Evolutionary conservation across 1,140 invertebrate genomes (phyloP).

Genomic region (Hyposmocoma kahamanoa): DNA sequence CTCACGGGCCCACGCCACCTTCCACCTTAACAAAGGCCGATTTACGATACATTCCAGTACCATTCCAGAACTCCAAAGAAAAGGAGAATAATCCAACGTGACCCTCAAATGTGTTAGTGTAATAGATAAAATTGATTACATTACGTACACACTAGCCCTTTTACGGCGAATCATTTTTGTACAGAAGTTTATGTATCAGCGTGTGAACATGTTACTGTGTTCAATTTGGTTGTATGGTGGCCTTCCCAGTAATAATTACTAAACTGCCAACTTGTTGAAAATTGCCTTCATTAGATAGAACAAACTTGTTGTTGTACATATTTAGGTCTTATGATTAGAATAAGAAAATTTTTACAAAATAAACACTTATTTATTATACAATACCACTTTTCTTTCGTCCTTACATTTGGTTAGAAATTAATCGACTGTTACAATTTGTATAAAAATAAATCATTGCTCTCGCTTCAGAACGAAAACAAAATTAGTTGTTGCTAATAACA

Average conservation of each 20-base stretch:
- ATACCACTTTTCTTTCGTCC: conserved; percentile 6
- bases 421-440: background rate
- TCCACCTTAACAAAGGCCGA: conserved; percentile 11
- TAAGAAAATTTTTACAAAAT: conserved; percentile 45
- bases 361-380: conserved; percentile 60
- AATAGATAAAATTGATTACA: too few species aligned
- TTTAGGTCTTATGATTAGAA: conserved; percentile 26
- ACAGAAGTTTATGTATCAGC: background rate
- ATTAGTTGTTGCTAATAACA: background rate
- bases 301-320: conserved; percentile 15
- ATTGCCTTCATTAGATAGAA: conserved; percentile 1
- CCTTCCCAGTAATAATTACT: background rate
- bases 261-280: conserved; percentile 7
- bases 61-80: conserved; percentile 17
- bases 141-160: too few species aligned
- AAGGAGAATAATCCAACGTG: background rate
- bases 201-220: background rate
- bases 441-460: background rate
- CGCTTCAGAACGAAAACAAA: conserved; percentile 1
- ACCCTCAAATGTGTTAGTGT: too few species aligned
- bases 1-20: conserved; percentile 6
- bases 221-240: background rate
- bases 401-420: too few species aligned
- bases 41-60: conserved; percentile 34
- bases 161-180: too few species aligned